phyloP scores from a whole-genome alignment of 2,113 vertebrate species.

The Balaenoptera acutorostrata region DNA sequence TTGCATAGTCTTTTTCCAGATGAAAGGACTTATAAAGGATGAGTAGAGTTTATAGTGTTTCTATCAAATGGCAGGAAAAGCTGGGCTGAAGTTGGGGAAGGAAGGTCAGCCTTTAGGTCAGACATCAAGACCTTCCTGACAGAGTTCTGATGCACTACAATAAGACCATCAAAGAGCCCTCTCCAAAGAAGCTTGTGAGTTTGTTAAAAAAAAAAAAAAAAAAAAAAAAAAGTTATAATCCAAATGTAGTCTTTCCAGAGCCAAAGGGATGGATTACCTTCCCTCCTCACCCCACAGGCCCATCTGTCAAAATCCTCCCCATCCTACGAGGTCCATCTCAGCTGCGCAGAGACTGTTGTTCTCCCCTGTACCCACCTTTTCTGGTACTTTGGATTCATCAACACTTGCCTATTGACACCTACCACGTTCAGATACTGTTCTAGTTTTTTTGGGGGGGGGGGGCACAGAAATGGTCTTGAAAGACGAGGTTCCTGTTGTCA shows the following conservation, averaged over 20 bases:
- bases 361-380: neutral
- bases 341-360: neutral
- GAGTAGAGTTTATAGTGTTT: neutral
- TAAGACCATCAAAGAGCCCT: neutral
- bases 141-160: neutral
- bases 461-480: neutral
- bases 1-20: neutral
- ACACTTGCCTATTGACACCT: neutral
- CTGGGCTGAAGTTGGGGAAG: neutral
- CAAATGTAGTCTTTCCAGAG: neutral
- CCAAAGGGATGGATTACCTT: neutral
- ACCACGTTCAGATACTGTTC: neutral
- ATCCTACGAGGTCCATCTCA: neutral
- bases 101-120: neutral
- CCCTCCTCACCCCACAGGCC: neutral
- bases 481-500: neutral
- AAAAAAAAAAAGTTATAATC: neutral
- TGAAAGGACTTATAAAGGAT: neutral
- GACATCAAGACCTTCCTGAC: neutral
- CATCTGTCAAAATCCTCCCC: neutral
- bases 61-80: neutral
- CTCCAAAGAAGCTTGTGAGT: neutral
- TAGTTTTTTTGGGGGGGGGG: too few species aligned
- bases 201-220: neutral
- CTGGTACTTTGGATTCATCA: neutral